Base-by-base conservation (phyloP, 2,113 vertebrate species). In the Aspiorhynchus laticeps region DNA sequence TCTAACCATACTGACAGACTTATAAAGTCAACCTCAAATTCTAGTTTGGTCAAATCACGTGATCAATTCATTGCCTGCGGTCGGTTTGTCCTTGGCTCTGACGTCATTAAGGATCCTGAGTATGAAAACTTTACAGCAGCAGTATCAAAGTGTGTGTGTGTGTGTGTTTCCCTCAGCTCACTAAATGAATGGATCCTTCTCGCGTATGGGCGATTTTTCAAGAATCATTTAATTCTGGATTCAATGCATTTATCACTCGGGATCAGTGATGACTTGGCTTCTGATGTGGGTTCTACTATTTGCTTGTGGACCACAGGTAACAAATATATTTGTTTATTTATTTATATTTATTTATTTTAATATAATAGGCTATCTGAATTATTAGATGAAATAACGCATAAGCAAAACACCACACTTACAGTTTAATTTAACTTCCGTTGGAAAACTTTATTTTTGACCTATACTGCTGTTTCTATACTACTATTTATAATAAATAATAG, bases 251-350 rank as follows among this genome's bases (percentile, higher is more conserved):
- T 96, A 93, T 92, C 88, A 82, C 91, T 92, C 94, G 90, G 90
- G 90, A 92, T 94, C 95, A 98, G 98, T 96, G 95, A 99, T 99
- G 98, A 96, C 95, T 95, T 96, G 97, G 96, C 93, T 98, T 93
- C 94, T 97, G 95, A 91, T 94, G 91, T 99, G 97, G 97, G 94
- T 95, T 95, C 92, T 99, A 94, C 93, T 94, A 93, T 93, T 94
- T 93, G 94, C 90, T 93, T 93, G 93, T 92, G 93, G 96, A 95
- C 95, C 95, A 94, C 95, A 94, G 97, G 98, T 99, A 94, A 96
- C 96, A 95, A 53, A 36, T 31, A 24, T 31, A 2, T 10, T 4
- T 59, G 11, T 5, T 84, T 14, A 31, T 71, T 61, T 24, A 14
- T 48, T 48, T 48, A 48, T 48, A 4, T 48, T 2, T 48, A 24